phyloP scores from a whole-genome alignment of 1,140 invertebrate species.

The Conus betulinus region DNA sequence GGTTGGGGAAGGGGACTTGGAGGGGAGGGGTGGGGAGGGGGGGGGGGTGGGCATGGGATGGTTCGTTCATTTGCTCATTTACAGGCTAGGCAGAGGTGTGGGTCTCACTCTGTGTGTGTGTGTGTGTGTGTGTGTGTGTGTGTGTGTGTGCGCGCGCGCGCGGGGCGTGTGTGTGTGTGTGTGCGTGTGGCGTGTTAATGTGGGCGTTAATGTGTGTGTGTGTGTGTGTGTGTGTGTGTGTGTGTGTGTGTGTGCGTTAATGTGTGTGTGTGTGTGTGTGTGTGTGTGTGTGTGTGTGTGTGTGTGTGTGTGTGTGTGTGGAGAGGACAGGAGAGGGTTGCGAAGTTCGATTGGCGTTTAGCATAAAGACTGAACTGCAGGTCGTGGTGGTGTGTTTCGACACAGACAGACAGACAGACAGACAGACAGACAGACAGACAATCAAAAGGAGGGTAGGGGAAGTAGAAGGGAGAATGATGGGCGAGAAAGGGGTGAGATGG shows the following conservation, averaged over 20 bases:
- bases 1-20: no score
- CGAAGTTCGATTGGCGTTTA: neutral
- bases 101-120: neutral
- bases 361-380: no score
- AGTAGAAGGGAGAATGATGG: no score
- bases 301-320: neutral
- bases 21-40: no score
- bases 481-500: no score
- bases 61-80: no score
- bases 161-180: neutral
- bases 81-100: neutral
- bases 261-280: neutral
- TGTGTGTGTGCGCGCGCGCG: neutral
- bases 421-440: conserved; percentile 14
- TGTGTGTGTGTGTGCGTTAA: neutral
- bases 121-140: neutral
- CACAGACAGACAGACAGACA: conserved; percentile 1
- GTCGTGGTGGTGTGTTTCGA: neutral
- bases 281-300: neutral
- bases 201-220: neutral
- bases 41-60: no score
- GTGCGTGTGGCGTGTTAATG: neutral
- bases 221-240: neutral
- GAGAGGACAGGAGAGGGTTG: neutral
- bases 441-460: neutral